Evolutionary conservation across 2,888 invertebrate genomes (phyloP), one percentile per base, ranked within the genome.

Genomic region (Lycocerus yunnanus): DNA sequence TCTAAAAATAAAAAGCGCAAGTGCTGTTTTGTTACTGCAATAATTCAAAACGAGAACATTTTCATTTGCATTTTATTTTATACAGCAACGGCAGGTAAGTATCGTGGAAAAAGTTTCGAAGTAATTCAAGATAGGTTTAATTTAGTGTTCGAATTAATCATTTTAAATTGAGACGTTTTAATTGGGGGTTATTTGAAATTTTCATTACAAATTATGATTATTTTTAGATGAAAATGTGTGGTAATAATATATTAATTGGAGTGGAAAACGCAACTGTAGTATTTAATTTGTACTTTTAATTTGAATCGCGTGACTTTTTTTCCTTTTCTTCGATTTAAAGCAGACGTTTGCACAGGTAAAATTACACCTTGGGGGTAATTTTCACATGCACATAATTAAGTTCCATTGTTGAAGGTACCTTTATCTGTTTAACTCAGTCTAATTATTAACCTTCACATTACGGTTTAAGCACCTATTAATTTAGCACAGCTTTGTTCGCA

Each of bases 381-480:
- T 68, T 21, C 68, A 16, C 58, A 20, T 68, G 20, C 60, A 68
- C 24, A 68, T 15, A 68, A 68, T 68, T 60, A 68, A 68, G 59
- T 59, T 21, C 15, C 68, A 60, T 21, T 68, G 63, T 43, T 16
- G 58, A 59, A 60, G 68, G 68, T 60, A 60, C 68, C 60, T 68
- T 24, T 60, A 10, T 60, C 59, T 58, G n/a, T 68, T 68, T 68
- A 68, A 68, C 60, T 68, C 59, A 68, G 58, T 60, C 60, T 68
- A 59, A 68, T 24, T 60, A 68, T 68, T 68, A 68, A 68, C 68
- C 68, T 68, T 60, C 60, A 60, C 68, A 68, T 68, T 68, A 68
- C 21, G 60, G 60, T 68, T 60, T 60, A 60, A 15, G 21, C 59
- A n/a, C 60, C 18, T 15, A 60, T 21, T 68, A 68, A 68, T 60